Base-by-base conservation (phyloP, 2,888 invertebrate genomes). In the Drosophila borborema region DNA sequence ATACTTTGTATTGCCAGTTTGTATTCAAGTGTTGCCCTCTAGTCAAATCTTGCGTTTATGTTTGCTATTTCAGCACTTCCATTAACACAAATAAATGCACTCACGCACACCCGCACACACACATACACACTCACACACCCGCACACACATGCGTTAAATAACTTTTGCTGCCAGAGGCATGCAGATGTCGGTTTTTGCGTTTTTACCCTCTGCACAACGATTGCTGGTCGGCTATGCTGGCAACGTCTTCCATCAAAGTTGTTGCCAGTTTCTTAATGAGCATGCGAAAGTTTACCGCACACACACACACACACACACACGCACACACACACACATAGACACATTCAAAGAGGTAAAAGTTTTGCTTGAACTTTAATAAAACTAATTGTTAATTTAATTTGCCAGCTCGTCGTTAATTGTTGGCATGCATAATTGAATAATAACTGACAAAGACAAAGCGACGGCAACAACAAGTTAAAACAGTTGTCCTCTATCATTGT, bases 341-440 rank as follows among this genome's bases (percentile, higher is more conserved):
- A 40, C 36, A 36, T 14, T 43, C 12, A 51, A 31, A 46, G 49
- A 28, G 51, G 18, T 20, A 59, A 58, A 86, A 86, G 67, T 89
- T 86, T 81, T 65, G 80, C 56, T 64, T 70, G 48, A 91, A 90
- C 86, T 92, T 92, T 92, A 92, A 92, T 92, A 91, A 92, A 92
- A 92, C 91, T 92, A 91, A 91, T 92, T 92, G 92, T 91, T 92
- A 92, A 91, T 91, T 92, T 89, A 92, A 91, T 91, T 92, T 92
- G 88, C 91, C 87, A 86, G 91, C 81, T 77, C 81, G 77, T 87
- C 78, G 82, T 90, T 91, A 91, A 91, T 90, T 92, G 91, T 86
- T 83, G 82, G 86, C 88, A 92, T 91, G 88, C 87, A 89, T 92
- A 92, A 91, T 91, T 91, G 87, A 92, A 91, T 90, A 86, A 91